phyloP scores from a whole-genome alignment of 2,888 invertebrate species.

The Penaeus monodon region DNA sequence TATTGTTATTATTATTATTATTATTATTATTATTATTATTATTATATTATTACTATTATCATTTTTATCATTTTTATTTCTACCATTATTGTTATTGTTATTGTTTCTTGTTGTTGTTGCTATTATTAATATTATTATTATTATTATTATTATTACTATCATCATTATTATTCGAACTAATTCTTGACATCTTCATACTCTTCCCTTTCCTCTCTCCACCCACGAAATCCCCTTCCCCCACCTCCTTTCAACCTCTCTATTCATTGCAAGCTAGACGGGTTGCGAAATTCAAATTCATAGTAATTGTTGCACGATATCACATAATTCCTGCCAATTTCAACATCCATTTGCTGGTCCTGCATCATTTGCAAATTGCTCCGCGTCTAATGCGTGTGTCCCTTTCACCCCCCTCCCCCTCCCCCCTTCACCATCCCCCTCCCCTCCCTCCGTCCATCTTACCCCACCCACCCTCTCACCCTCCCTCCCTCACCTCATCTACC shows the following conservation, averaged over 20 bases:
- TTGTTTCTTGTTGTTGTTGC: too few species aligned
- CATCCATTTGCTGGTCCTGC: neutral
- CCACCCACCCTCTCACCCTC: neutral
- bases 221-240: neutral
- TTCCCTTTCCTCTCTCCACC: neutral
- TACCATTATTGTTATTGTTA: too few species aligned
- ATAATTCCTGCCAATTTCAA: too few species aligned
- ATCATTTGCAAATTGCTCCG: neutral
- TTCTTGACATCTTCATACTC: neutral
- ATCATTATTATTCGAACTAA: too few species aligned
- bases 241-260: neutral
- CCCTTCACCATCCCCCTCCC: neutral
- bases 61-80: too few species aligned
- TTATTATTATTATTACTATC: too few species aligned
- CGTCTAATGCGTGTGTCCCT: neutral
- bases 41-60: too few species aligned
- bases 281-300: too few species aligned
- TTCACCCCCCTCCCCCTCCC: neutral
- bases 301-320: too few species aligned
- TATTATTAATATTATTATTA: too few species aligned
- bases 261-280: neutral
- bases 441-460: neutral
- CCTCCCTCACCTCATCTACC: neutral
- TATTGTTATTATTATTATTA: too few species aligned
- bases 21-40: too few species aligned